Evolutionary conservation across 2,888 invertebrate genomes (phyloP).

Genomic region (Parapristionchus giblindavisi): DNA sequence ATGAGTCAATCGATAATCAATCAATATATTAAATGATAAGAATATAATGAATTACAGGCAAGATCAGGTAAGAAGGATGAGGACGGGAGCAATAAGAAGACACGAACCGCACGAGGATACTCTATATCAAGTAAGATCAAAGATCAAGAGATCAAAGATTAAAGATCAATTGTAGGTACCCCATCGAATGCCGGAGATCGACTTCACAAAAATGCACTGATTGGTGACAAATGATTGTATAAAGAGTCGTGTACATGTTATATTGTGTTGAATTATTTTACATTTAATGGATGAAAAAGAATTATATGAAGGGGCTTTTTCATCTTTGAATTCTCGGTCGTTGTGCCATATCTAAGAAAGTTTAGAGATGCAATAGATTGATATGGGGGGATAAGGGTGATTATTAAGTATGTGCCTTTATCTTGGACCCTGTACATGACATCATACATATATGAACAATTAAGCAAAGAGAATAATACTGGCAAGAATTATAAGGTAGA

Average conservation of each 20-base stretch:
- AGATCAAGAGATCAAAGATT: slow-evolving; percentile 13
- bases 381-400: too few relatives aligned
- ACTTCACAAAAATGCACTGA: slow-evolving; percentile 33
- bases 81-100: slow-evolving; percentile 13
- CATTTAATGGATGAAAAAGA: neutral
- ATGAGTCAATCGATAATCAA: too few relatives aligned
- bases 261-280: neutral
- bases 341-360: too few relatives aligned
- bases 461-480: neutral
- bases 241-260: slow-evolving; percentile 24
- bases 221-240: slow-evolving; percentile 17
- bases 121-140: slow-evolving; percentile 26
- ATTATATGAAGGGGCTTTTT: too few relatives aligned
- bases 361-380: too few relatives aligned
- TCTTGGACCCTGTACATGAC: slow-evolving; percentile 16
- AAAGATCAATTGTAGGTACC: slow-evolving; percentile 14
- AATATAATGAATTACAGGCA: too few relatives aligned
- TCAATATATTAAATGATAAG: too few relatives aligned
- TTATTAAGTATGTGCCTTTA: neutral
- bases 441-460: neutral
- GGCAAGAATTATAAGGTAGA: slow-evolving; percentile 22
- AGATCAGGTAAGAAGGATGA: slow-evolving; percentile 16
- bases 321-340: too few relatives aligned
- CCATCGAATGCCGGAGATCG: slow-evolving; percentile 30
- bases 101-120: slow-evolving; percentile 26